Conservation (phyloP, 2,797 vertebrate genomes). For the Malurus leucopterus region DNA sequence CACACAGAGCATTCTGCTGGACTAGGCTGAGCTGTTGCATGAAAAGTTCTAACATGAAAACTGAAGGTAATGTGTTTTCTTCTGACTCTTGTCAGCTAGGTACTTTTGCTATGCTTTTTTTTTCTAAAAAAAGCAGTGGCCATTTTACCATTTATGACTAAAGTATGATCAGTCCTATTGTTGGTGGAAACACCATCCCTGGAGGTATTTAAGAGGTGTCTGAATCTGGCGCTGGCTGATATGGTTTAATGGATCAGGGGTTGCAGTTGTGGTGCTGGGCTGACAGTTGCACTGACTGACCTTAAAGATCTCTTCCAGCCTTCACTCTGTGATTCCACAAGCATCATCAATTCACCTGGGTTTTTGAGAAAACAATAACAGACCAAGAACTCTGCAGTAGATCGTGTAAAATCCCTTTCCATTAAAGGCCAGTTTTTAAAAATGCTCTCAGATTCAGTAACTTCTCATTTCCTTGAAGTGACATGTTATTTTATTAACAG, state of each 20-base stretch:
- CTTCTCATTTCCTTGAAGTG: background rate
- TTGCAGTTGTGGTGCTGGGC: background rate
- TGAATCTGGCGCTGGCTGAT: background rate
- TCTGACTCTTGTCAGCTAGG: background rate
- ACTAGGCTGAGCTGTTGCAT: background rate
- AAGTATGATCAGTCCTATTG: background rate
- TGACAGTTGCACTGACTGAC: background rate
- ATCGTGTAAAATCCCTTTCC: background rate
- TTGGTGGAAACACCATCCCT: background rate
- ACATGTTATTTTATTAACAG: background rate
- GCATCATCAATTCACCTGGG: background rate
- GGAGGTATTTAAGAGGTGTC: background rate
- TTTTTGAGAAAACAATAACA: background rate
- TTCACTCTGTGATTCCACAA: background rate
- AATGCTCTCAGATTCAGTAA: background rate
- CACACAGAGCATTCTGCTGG: background rate
- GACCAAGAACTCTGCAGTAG: background rate
- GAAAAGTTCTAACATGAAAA: background rate
- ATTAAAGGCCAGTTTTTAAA: fast-evolving
- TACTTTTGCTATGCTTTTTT: fast-evolving
- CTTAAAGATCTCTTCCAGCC: background rate
- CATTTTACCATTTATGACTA: background rate
- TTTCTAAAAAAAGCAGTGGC: background rate
- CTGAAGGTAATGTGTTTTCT: background rate
- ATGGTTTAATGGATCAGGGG: background rate